These are phyloP conservation scores for Apeira syringaria DNA, from an alignment of 2,888 invertebrate genomes.

Conservation along the genomic window DNA sequence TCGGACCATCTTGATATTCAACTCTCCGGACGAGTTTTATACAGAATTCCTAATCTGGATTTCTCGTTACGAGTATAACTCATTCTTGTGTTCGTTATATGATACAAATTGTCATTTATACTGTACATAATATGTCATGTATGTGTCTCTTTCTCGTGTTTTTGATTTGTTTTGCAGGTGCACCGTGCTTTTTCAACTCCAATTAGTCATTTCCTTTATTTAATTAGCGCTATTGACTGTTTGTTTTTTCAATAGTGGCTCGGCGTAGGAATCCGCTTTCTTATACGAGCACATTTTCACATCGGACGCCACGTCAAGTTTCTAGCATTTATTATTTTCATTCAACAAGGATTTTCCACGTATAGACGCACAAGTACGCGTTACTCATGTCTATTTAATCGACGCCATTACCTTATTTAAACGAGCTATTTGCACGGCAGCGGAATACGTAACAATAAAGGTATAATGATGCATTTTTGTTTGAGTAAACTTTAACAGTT, in stretches of 20 bases:
- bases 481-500: constrained; percentile 40
- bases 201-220: constrained; percentile 48
- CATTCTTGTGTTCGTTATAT: constrained; percentile 29
- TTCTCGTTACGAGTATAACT: constrained; percentile 33
- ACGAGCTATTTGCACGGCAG: constrained; percentile 43
- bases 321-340: constrained; percentile 63
- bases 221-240: constrained; percentile 32
- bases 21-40: constrained; percentile 34
- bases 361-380: constrained; percentile 40
- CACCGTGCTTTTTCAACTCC: constrained; percentile 21
- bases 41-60: constrained; percentile 46
- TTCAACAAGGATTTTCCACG: constrained; percentile 63
- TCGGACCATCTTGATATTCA: constrained; percentile 53
- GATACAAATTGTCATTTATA: constrained; percentile 32
- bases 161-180: constrained; percentile 14
- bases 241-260: constrained; percentile 42
- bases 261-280: constrained; percentile 43
- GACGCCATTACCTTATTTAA: constrained; percentile 42
- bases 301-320: constrained; percentile 46
- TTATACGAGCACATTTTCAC: constrained; percentile 42
- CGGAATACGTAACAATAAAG: constrained; percentile 40
- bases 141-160: constrained; percentile 13
- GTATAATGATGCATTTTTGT: constrained; percentile 38
- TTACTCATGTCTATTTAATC: constrained; percentile 53
- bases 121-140: constrained; percentile 18